Base-by-base conservation (phyloP, 2,888 invertebrate species). In the Dendrolimus pini region DNA sequence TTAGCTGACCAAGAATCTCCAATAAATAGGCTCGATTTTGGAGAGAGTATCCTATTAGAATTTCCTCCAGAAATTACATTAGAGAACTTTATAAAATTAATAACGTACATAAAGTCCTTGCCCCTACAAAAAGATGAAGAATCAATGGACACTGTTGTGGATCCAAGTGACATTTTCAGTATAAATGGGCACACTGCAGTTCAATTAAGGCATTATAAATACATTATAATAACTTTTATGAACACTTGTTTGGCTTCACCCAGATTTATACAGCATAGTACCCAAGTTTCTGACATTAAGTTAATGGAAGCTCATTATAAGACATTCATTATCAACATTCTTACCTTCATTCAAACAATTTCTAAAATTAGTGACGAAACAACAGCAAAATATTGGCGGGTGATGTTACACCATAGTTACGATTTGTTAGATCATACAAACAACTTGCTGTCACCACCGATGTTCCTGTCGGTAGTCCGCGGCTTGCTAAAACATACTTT, bases 141-240 rank as follows among this genome's bases (percentile, higher is more conserved):
- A 59, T 74, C 80, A 1, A 82, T 83, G 76, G 85, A 89, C 7
- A 79, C 83, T 1, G 81, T 82, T 18, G 70, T 85, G 0, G 82
- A 88, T 63, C 82, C 86, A 0, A 75, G 80, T 58, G 88, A 92
- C 47, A 89, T 95, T 56, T 95, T 95, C 65, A 92, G 94, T 72
- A 86, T 95, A 0, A 91, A 90, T 8, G 89, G 91, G 0, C 94
- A 94, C 67, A 93, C 93, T 0, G 91, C 94, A 0, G 95, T 95
- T 71, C 95, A 97, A 66, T 86, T 97, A 57, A 92, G 96, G 2
- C 96, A 97, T 78, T 97, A 95, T 78, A 97, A 96, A 82, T 97
- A 96, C 72, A 92, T 94, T 0, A 88, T 95, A 41, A 87, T 97
- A 14, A 94, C 94, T 41, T 96, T 96, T 66, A 91, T 96, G 56